phyloP scores from a whole-genome alignment of 2,797 vertebrate genomes.

The Lagorchestes hirsutus region DNA sequence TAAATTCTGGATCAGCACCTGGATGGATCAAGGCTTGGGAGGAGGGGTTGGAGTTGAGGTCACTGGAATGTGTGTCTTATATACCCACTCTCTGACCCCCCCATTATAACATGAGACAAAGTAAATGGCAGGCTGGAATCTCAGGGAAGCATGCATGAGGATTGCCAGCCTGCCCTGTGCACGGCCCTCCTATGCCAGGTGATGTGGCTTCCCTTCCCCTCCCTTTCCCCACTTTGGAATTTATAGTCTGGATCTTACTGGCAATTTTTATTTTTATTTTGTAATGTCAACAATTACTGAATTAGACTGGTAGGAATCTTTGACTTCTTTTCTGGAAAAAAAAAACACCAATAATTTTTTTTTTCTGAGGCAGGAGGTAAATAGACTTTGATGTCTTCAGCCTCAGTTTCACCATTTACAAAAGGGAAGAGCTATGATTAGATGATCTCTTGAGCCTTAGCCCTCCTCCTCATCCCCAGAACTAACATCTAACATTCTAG shows the following conservation, averaged over 20 bases:
- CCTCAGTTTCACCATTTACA: not conserved
- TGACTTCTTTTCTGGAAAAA: not conserved
- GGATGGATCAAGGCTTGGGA: not conserved
- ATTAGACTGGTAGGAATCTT: not conserved
- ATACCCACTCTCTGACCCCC: not conserved
- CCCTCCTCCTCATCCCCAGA: not conserved
- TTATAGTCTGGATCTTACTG: not conserved
- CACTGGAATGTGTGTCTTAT: not conserved
- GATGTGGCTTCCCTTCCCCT: not conserved
- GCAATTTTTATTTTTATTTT: constrained; percentile 5
- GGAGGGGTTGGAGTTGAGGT: not conserved
- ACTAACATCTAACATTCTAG: not conserved
- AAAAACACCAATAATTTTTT: not conserved
- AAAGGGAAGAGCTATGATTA: not conserved
- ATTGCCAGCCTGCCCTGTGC: not conserved
- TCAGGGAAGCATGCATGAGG: not conserved
- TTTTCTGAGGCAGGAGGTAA: not conserved
- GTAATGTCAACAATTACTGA: constrained; percentile 1
- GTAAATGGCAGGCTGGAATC: not conserved
- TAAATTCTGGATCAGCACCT: not conserved
- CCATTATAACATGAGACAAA: not conserved
- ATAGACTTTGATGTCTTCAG: not conserved
- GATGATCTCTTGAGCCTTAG: not conserved
- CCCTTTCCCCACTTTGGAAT: not conserved
- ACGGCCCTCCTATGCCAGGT: not conserved